These are phyloP conservation scores for Turnix velox DNA, from an alignment of 2,113 vertebrate species.

Conservation along the genomic window DNA sequence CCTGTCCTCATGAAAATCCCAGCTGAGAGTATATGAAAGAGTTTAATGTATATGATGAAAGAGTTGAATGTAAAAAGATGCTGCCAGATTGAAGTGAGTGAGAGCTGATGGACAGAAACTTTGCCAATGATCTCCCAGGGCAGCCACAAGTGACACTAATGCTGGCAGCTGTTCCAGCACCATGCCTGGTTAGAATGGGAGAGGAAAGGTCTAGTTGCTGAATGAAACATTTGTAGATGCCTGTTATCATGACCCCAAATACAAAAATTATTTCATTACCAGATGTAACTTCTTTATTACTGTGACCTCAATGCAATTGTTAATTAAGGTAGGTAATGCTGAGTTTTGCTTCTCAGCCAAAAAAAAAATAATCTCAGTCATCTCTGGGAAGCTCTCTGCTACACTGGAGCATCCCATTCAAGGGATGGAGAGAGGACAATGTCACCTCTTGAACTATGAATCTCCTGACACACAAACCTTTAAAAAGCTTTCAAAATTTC, in stretches of 20 bases:
- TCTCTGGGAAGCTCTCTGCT: background rate
- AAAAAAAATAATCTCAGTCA: background rate
- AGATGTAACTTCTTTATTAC: background rate
- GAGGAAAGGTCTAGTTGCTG: background rate
- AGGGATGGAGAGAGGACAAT: background rate
- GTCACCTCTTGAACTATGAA: background rate
- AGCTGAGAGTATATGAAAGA: background rate
- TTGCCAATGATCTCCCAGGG: background rate
- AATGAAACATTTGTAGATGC: background rate
- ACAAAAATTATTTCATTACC: background rate
- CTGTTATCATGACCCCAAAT: background rate
- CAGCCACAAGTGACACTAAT: background rate
- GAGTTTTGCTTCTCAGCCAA: accelerated
- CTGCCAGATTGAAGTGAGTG: background rate
- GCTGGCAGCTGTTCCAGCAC: background rate
- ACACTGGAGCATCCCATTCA: background rate
- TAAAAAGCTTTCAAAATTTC: background rate
- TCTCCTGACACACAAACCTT: background rate
- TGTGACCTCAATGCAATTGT: background rate
- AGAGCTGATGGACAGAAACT: background rate
- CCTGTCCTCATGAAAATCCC: background rate
- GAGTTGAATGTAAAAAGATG: too few relatives aligned
- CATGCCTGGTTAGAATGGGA: background rate
- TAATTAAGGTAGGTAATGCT: background rate
- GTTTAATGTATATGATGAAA: background rate